phyloP scores from a whole-genome alignment of 2,888 invertebrate genomes.

The Lepeophtheirus nordmannii region DNA sequence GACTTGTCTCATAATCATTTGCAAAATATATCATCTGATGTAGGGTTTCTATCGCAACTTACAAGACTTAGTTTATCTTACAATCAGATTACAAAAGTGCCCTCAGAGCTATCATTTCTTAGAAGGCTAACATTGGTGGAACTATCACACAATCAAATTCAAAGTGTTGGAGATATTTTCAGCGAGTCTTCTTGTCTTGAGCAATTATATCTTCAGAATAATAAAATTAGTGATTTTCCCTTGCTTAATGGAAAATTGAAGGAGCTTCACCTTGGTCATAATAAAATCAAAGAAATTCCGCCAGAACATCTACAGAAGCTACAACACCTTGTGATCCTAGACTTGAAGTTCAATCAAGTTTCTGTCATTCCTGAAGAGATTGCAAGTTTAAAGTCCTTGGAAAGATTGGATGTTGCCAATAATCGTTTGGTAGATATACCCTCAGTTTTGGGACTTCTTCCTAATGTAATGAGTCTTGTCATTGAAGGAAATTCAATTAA shows the following conservation, averaged over 20 bases:
- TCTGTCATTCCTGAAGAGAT: conserved; percentile 60
- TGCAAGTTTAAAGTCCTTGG: conserved; percentile 52
- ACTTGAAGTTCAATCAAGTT: conserved; percentile 66
- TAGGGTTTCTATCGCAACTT: conserved; percentile 65
- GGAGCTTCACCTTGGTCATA: conserved; percentile 68
- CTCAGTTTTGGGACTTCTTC: conserved; percentile 49
- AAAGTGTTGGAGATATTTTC: conserved; percentile 45
- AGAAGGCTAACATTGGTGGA: conserved; percentile 54
- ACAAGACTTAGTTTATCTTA: conserved; percentile 54
- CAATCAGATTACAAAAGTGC: conserved; percentile 56
- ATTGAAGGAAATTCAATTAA: conserved; percentile 73
- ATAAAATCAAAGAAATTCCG: conserved; percentile 57
- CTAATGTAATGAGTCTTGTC: conserved; percentile 61
- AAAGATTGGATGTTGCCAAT: conserved; percentile 55
- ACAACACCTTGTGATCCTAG: conserved; percentile 54
- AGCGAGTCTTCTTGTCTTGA: conserved; percentile 42
- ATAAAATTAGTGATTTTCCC: conserved; percentile 34
- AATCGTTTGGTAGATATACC: conserved; percentile 43
- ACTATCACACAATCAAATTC: conserved; percentile 53
- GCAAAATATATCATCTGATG: conserved; percentile 53
- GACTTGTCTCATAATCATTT: conserved; percentile 63
- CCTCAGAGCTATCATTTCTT: conserved; percentile 48
- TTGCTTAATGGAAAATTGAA: conserved; percentile 48
- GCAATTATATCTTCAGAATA: conserved; percentile 35
- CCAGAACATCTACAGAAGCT: conserved; percentile 53